Conservation (phyloP, 1,140 invertebrate genomes). For the Brachionus angularis region DNA sequence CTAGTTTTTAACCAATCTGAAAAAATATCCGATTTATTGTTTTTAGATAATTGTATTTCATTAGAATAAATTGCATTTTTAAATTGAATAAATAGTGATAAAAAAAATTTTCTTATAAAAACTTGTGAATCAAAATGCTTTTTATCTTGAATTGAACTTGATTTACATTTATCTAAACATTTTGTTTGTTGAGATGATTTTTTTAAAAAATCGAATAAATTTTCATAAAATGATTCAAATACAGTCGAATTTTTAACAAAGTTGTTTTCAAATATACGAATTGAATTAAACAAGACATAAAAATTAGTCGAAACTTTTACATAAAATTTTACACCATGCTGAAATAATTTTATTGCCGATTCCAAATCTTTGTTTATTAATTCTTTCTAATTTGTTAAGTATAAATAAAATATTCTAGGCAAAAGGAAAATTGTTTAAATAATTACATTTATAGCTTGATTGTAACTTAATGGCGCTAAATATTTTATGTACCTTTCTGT, state of each 20-base stretch:
- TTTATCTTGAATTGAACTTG: neutral
- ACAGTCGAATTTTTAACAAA: neutral
- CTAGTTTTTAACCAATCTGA: neutral
- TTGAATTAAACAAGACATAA: constrained; percentile 32
- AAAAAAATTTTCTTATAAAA: constrained; percentile 23
- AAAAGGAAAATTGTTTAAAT: neutral
- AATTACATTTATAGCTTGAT: constrained; percentile 37
- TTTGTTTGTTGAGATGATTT: neutral
- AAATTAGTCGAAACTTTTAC: constrained; percentile 24
- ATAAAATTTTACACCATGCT: constrained; percentile 36
- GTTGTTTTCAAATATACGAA: constrained; percentile 14
- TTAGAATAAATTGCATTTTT: neutral
- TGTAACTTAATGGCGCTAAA: constrained; percentile 28
- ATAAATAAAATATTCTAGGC: neutral
- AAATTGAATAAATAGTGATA: constrained; percentile 10
- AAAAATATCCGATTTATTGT: neutral
- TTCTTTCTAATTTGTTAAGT: constrained; percentile 8
- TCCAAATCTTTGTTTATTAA: neutral
- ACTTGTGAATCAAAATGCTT: neutral
- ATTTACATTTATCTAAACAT: neutral
- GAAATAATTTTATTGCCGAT: constrained; percentile 11
- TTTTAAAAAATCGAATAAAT: constrained; percentile 4
- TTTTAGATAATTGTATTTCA: neutral
- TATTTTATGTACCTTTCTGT: constrained; percentile 33
- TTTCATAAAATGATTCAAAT: constrained; percentile 11